Evolutionary conservation across 2,113 vertebrate genomes (phyloP).

Genomic region (Cavia aperea): DNA sequence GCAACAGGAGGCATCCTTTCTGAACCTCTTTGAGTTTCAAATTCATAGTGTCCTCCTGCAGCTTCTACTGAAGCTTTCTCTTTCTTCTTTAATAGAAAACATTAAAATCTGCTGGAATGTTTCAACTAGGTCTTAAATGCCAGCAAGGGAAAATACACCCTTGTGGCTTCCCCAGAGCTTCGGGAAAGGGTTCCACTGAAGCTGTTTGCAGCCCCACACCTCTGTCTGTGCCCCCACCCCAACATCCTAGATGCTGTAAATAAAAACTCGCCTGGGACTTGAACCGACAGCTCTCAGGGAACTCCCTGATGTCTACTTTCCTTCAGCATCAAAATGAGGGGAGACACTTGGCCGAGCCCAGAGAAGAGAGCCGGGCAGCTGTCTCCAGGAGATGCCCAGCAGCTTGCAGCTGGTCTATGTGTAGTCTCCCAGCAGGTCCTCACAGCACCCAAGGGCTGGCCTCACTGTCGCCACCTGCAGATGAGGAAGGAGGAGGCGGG

Average conservation of each 20-base stretch:
- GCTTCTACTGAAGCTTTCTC: neutral
- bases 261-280: slow-evolving; percentile 53
- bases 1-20: neutral
- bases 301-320: neutral
- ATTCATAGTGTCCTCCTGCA: neutral
- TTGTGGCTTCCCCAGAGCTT: slow-evolving; percentile 62
- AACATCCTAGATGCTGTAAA: neutral
- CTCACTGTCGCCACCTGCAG: neutral
- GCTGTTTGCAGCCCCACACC: slow-evolving; percentile 15
- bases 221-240: neutral
- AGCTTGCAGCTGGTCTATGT: rapidly evolving
- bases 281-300: slow-evolving; percentile 43
- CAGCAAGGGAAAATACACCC: slow-evolving; percentile 45
- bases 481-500: neutral
- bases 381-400: rapidly evolving
- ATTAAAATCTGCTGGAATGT: neutral
- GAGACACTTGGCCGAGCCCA: neutral
- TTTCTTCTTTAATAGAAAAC: slow-evolving; percentile 26
- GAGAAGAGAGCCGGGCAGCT: neutral
- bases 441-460: neutral
- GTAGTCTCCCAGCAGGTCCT: no score
- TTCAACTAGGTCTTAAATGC: neutral
- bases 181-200: slow-evolving; percentile 17
- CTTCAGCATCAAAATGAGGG: rapidly evolving
- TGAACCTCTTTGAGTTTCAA: neutral